Percentiles rank a stretch among this genome's conserved stretches.
Conservation (phyloP, 1,140 invertebrate genomes). For the Panonychus citri region DNA sequence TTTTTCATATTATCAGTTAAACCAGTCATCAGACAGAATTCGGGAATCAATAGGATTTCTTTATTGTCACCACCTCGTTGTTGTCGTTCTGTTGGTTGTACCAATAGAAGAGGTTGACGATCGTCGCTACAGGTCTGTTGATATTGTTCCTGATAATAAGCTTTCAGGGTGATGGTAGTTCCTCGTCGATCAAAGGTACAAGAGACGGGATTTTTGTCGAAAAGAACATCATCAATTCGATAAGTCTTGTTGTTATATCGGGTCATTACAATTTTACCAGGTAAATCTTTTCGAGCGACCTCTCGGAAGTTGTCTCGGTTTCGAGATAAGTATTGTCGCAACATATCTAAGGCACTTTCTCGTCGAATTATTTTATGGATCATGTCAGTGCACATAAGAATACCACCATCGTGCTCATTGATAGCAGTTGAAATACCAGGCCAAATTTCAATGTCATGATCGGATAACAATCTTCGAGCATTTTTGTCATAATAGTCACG, state of each 20-base stretch:
- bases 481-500: too few species aligned
- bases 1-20: constrained; percentile 17
- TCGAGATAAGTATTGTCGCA: not conserved
- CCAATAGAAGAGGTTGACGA: constrained; percentile 20
- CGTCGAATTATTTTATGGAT: constrained; percentile 43
- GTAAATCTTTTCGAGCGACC: not conserved
- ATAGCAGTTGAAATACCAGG: constrained; percentile 42
- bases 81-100: constrained; percentile 11
- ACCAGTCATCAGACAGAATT: constrained; percentile 22
- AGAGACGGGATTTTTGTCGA: constrained; percentile 20
- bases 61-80: not conserved
- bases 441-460: constrained; percentile 9
- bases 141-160: constrained; percentile 25
- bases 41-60: constrained; percentile 19
- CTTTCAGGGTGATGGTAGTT: constrained; percentile 14
- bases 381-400: constrained; percentile 48
- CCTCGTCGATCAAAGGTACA: constrained; percentile 18
- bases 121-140: constrained; percentile 19
- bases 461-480: too few species aligned
- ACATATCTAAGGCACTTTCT: constrained; percentile 11
- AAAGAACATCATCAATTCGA: constrained; percentile 27
- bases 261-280: constrained; percentile 23
- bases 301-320: not conserved
- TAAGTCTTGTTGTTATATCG: constrained; percentile 29
- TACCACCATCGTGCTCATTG: constrained; percentile 41